Percentiles rank a stretch among this genome's conserved stretches.
phyloP scores from a whole-genome alignment of 2,888 invertebrate genomes.

The Bombyx huttoni region DNA sequence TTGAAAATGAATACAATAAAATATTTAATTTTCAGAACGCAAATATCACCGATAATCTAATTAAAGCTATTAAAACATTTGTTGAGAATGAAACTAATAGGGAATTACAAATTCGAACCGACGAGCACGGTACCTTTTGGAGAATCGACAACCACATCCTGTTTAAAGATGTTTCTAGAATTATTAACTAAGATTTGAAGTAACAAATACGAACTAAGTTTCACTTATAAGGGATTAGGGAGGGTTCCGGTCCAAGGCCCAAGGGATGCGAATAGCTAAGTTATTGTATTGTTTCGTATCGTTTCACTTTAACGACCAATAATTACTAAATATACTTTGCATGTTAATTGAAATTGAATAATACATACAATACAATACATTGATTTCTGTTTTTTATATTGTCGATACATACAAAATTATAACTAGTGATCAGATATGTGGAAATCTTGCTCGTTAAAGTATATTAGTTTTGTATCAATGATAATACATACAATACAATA shows the following conservation, averaged over 20 bases:
- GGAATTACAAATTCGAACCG: neutral
- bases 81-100: neutral
- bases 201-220: slow-evolving; percentile 49
- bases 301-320: neutral
- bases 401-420: too few relatives aligned
- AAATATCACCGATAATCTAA: too few relatives aligned
- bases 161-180: slow-evolving; percentile 67
- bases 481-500: too few relatives aligned
- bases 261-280: slow-evolving; percentile 2
- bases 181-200: slow-evolving; percentile 71
- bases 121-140: neutral
- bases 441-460: too few relatives aligned
- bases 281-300: neutral
- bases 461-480: too few relatives aligned
- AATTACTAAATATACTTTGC: neutral
- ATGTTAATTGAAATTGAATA: neutral
- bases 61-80: too few relatives aligned
- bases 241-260: slow-evolving; percentile 55
- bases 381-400: too few relatives aligned
- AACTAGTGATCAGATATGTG: too few relatives aligned
- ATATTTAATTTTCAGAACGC: too few relatives aligned
- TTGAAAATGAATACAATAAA: too few relatives aligned
- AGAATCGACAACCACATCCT: slow-evolving; percentile 44
- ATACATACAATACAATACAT: too few relatives aligned
- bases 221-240: slow-evolving; percentile 45